A percentile compares a stretch with the other conserved stretches of the same genome.
Evolutionary conservation across 2,888 invertebrate species (phyloP).

Genomic region (Eilema depressum): DNA sequence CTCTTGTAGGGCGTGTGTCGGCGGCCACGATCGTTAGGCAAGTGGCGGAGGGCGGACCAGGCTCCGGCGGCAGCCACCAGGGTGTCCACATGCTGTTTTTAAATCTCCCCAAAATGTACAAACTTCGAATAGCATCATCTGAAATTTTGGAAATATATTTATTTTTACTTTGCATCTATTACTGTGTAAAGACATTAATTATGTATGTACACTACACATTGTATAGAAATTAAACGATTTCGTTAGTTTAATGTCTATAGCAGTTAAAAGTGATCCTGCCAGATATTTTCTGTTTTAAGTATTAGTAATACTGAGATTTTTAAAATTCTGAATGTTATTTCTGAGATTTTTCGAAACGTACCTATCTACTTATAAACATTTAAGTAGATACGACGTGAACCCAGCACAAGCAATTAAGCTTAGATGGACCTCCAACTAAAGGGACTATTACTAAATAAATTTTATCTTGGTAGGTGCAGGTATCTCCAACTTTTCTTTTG

Average conservation of each 20-base stretch:
- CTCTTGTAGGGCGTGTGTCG: neutral
- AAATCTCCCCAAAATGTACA: neutral
- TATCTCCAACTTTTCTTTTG: neutral
- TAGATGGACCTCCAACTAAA: no score
- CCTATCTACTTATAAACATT: no score
- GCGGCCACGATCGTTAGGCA: neutral
- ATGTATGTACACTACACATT: no score
- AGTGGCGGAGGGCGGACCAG: neutral
- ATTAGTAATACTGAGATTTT: no score
- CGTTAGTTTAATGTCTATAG: no score
- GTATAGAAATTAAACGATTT: no score
- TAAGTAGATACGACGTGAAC: no score
- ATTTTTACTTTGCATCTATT: no score
- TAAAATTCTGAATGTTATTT: no score
- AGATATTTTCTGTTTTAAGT: neutral
- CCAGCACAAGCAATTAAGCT: no score
- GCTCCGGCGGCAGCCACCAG: conserved; percentile 11
- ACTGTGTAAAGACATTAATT: no score
- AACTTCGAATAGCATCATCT: neutral
- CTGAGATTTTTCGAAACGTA: neutral
- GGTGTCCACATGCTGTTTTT: neutral
- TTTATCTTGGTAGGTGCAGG: neutral
- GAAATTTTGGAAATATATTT: neutral
- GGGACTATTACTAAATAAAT: no score
- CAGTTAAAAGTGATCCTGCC: neutral